Evolutionary conservation across 2,113 vertebrate genomes (phyloP), one percentile per base, ranked within the genome.

Genomic region (Larimichthys polyactis): DNA sequence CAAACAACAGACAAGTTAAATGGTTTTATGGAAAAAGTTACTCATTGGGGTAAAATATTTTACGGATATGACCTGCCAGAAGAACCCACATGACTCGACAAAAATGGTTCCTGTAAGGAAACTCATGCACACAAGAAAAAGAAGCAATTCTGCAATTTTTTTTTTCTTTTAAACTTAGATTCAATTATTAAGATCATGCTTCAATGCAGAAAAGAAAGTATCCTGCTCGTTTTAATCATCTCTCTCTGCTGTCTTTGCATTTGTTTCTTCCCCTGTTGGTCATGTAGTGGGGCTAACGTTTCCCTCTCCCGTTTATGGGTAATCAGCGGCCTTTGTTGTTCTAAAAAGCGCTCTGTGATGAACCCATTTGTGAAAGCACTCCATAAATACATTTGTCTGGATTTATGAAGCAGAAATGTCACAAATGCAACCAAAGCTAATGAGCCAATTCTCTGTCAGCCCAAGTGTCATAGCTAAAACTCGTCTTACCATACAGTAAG

Each of bases 351-450:
- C 83, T 87, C 82, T 68, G 71, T 19, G 22, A 80, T 76, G 65
- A 77, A 75, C 69, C 55, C 24, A 55, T 84, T 81, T 79, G 59
- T 76, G 81, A 79, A 83, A 79, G 65, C 57, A 44, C 67, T 57
- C 71, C 58, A 89, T 86, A 78, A 83, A 89, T 81, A 89, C 46
- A 77, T 87, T 78, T 79, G 75, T 82, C 82, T 68, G 84, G 66
- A 75, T 78, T 74, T 74, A 86, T 72, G 64, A 81, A 81, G 78
- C 78, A 74, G 70, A 86, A 86, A 89, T 86, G 78, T 84, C 73
- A 86, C 40, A 79, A 84, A 74, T 58, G 75, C 79, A 82, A 82
- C 77, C 77, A 88, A 88, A 91, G 87, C 75, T 88, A 90, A 90
- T 88, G 85, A 91, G 80, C 69, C 78, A 79, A 71, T 87, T 62